Evolutionary conservation across 2,797 vertebrate species (phyloP), one percentile per base, ranked within the genome.

Genomic region (Morus bassanus): DNA sequence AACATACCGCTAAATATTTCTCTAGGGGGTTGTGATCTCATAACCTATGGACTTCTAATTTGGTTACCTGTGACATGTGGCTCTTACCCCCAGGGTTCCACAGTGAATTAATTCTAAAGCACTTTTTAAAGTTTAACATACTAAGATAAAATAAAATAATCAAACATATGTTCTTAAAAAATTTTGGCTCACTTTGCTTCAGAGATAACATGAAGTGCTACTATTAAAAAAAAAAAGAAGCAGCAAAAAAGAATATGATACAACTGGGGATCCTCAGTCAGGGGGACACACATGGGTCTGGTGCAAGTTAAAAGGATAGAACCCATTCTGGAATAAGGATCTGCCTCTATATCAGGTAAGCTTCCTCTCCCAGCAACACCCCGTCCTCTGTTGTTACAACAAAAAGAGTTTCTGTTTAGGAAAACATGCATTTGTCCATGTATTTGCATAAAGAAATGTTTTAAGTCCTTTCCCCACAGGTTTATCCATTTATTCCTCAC

Each of bases 11-110:
- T 98, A 98, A 98, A 98, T 98, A 97, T 98, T 97, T 96, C 98
- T 97, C 93, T 89, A 97, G 97, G 97, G 96, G 95, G n/a, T 85
- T 96, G 94, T 97, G 97, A 96, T 98, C 98, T 98, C 97, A 96
- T 98, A 98, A 98, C 97, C 98, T 96, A 79, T 95, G 96, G 97
- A 97, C 97, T 98, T 98, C 96, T 98, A 97, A 98, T 98, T 98
- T 98, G 94, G 97, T 97, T 97, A 98, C 97, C 95, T 98, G 95
- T 98, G 97, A 97, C 97, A 97, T 96, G 91, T 92, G 94, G 84
- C 94, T 96, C 92, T 93, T 95, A 97, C 74, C 94, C 86, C 53
- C 48, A 7, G 91, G 96, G 81, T 39, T 89, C 84, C 93, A 94
- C 93, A 93, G 95, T 76, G 96, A 97, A 97, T 98, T 97, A 97